Conservation (phyloP, 2,797 vertebrate species). For the Lithobates sylvaticus region DNA sequence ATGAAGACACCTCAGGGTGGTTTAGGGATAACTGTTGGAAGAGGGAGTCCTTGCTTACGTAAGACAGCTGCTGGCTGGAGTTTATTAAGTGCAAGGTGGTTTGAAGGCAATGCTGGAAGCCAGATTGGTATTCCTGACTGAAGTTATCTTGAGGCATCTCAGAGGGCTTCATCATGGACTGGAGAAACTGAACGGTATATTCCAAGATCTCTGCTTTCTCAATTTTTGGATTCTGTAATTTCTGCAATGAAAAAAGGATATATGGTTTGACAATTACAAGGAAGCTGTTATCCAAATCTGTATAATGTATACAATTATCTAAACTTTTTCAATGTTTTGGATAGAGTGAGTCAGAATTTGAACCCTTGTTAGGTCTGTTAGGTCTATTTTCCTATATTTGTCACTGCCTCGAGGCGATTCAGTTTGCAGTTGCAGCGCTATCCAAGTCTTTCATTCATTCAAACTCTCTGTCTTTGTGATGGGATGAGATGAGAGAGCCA, state of each 20-base stretch:
- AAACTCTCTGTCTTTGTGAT: too few species aligned
- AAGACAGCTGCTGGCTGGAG: not conserved
- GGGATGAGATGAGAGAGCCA: too few species aligned
- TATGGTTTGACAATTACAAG: too few species aligned
- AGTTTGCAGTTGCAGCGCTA: too few species aligned
- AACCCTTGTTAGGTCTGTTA: too few species aligned
- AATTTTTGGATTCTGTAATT: constrained; percentile 87
- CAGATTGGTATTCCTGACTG: not conserved
- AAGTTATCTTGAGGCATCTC: not conserved
- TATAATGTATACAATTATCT: too few species aligned
- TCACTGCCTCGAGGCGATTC: too few species aligned
- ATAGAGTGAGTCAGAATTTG: too few species aligned
- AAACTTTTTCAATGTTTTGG: too few species aligned
- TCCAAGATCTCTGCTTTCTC: constrained; percentile 93
- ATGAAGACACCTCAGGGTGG: not conserved
- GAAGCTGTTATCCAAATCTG: too few species aligned
- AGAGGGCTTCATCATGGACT: not conserved
- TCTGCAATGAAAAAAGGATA: constrained; percentile 72
- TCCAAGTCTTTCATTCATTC: too few species aligned
- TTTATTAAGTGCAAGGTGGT: constrained; percentile 20
- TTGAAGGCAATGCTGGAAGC: constrained; percentile 30
- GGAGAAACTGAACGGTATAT: constrained; percentile 73
- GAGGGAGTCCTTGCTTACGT: not conserved
- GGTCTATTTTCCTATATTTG: too few species aligned
- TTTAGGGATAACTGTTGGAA: not conserved